These are phyloP conservation scores for Smittia aterrima DNA, from an alignment of 2,888 invertebrate genomes.

Conservation along the genomic window DNA sequence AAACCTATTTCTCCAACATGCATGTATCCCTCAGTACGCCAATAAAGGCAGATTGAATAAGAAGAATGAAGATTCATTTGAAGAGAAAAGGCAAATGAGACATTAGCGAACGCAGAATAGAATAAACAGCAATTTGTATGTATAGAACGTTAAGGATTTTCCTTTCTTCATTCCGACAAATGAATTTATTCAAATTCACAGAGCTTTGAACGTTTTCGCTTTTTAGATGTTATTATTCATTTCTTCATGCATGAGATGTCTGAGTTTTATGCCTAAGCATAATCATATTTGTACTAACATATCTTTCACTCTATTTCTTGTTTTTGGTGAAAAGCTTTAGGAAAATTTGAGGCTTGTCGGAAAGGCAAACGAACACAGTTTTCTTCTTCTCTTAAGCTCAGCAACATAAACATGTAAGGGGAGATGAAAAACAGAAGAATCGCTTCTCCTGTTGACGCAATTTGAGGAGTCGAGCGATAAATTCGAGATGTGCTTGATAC, in stretches of 20 bases:
- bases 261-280: neutral
- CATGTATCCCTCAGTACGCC: neutral
- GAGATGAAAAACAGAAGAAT: neutral
- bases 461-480: neutral
- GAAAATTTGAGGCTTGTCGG: neutral
- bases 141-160: constrained; percentile 4
- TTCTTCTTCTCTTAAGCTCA: neutral
- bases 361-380: neutral
- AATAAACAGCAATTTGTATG: constrained; percentile 36
- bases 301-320: neutral
- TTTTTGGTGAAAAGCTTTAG: neutral
- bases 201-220: neutral
- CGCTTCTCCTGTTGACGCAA: neutral
- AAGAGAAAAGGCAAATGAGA: neutral
- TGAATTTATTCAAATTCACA: constrained; percentile 39
- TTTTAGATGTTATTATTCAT: neutral
- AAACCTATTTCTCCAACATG: neutral
- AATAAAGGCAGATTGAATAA: neutral
- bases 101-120: constrained; percentile 6
- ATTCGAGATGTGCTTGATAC: neutral
- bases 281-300: constrained; percentile 15
- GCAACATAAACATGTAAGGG: constrained; percentile 5
- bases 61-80: neutral
- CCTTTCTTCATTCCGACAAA: constrained; percentile 14
- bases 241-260: constrained; percentile 1